Evolutionary conservation across 2,888 invertebrate species (phyloP), one percentile per base, ranked within the genome.

Genomic region (Tenodera sinensis): DNA sequence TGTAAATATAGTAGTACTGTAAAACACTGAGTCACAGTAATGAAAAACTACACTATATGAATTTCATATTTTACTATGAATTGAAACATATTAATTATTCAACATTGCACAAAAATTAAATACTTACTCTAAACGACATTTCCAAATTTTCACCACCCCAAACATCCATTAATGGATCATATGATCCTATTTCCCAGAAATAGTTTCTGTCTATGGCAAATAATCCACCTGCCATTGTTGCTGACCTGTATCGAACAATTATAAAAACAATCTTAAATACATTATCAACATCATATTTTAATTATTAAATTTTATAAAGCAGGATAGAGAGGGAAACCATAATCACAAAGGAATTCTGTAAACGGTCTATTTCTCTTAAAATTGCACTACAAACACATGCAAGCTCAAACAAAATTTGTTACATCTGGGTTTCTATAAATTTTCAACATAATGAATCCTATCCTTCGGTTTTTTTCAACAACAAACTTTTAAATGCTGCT

Each of bases 141-240:
- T 99, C 99, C 71, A 99, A 94, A 94, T 99, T 99, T 94, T 99
- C 99, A 0, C 98, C 98, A 83, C 98, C 98, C 98, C 98, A 98
- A 91, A 98, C 98, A 90, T 98, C 98, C 99, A 99, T 99, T 91
- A 97, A 98, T 91, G 97, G 97, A 93, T 99, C 99, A 93, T 99
- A 99, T 6, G 98, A 97, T n/a, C 98, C 98, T 90, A 97, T 94
- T 93, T 99, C 97, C 97, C 98, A 99, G 94, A 98, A 99, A 94
- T 98, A 99, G 88, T 96, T 95, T 88, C 98, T 95, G 91, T 98
- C 96, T 88, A 98, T 98, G 0, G 99, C 99, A 94, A 99, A 98
- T 90, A 99, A 93, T 0, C 99, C 99, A 0, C 99, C 99, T n/a
- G 99, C 99, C 99, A 99, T 99, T 0, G 99, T 99, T 0, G 99